Percentiles rank a stretch among this genome's conserved stretches.
These are phyloP conservation scores for Glaucidium brasilianum DNA, from an alignment of 2,113 vertebrate species.

Conservation along the genomic window DNA sequence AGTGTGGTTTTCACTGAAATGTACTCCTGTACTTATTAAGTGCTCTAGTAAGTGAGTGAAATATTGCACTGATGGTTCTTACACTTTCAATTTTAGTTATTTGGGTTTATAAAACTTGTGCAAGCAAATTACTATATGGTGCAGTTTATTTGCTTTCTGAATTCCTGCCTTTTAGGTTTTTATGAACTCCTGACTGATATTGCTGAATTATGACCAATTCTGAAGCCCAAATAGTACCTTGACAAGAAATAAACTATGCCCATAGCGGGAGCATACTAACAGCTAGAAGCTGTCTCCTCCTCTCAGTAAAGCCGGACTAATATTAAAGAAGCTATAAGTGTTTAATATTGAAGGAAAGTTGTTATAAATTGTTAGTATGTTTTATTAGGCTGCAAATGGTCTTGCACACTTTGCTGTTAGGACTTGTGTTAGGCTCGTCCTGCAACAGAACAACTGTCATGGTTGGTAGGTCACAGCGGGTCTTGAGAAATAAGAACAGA, in stretches of 20 bases:
- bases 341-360: not conserved
- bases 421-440: not conserved
- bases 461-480: accelerated
- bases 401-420: not conserved
- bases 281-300: conserved; percentile 3
- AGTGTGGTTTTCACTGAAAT: conserved; percentile 36
- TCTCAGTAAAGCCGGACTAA: not conserved
- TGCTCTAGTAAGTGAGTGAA: conserved; percentile 44
- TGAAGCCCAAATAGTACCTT: not conserved
- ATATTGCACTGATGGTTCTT: not conserved
- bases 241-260: conserved; percentile 42
- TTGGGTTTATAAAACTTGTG: conserved; percentile 45
- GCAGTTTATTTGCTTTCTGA: conserved; percentile 13
- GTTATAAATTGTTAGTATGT: not conserved
- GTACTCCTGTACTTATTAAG: conserved; percentile 40
- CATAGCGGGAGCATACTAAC: not conserved
- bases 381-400: not conserved
- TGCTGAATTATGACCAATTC: conserved; percentile 33
- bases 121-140: conserved; percentile 43
- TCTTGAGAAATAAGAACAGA: not conserved
- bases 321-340: not conserved
- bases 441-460: not conserved
- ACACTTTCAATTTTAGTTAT: conserved; percentile 27
- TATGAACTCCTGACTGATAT: conserved; percentile 51
- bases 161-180: conserved; percentile 53